These are phyloP conservation scores for Toxotes lorentzi DNA, from an alignment of 2,797 vertebrate genomes.

Conservation along the genomic window DNA sequence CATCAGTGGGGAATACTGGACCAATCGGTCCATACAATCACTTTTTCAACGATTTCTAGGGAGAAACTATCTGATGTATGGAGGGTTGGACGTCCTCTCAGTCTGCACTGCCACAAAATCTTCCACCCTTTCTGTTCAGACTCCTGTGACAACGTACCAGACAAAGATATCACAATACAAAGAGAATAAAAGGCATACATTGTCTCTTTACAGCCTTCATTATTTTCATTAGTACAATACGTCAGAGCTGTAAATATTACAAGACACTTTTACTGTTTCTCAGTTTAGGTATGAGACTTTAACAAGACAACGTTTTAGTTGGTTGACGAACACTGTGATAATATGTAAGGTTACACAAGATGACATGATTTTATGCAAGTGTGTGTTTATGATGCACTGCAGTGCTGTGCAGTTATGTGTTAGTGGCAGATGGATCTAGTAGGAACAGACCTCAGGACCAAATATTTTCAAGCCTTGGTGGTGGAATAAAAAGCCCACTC, in stretches of 20 bases:
- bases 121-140: constrained; percentile 42
- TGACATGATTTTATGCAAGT: constrained; percentile 6
- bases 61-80: neutral
- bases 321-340: constrained; percentile 49
- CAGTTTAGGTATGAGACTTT: constrained; percentile 69
- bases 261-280: constrained; percentile 77
- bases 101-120: constrained; percentile 62
- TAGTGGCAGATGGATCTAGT: constrained; percentile 2
- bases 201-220: constrained; percentile 78
- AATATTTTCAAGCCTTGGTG: neutral
- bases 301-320: constrained; percentile 74
- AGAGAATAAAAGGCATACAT: constrained; percentile 76
- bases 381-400: constrained; percentile 10
- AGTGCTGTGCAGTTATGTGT: neutral
- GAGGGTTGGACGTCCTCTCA: constrained; percentile 24
- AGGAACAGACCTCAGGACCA: constrained; percentile 15
- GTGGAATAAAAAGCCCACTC: neutral
- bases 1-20: neutral
- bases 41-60: neutral
- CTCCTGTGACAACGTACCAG: constrained; percentile 75
- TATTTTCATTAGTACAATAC: constrained; percentile 81
- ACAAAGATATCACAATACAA: constrained; percentile 80
- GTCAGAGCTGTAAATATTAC: constrained; percentile 81
- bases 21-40: no score
- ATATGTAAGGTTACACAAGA: constrained; percentile 54